phyloP scores from a whole-genome alignment of 1,140 invertebrate species.

The Solenopsis invicta region DNA sequence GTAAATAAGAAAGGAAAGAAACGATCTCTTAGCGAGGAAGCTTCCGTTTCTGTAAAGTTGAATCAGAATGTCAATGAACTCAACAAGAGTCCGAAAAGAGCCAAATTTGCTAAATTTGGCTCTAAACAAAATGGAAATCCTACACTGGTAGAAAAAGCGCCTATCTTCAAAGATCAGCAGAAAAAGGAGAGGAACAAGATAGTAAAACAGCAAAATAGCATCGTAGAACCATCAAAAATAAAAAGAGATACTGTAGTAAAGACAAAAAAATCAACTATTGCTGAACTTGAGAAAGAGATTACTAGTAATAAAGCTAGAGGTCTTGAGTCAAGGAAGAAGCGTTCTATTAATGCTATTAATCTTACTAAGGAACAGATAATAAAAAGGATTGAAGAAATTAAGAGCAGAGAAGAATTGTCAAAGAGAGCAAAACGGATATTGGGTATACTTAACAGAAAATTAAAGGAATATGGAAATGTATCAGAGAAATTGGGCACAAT shows the following conservation, averaged over 20 bases:
- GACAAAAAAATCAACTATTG: background rate
- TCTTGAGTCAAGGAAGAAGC: background rate
- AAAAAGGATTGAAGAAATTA: constrained; percentile 71
- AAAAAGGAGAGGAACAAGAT: constrained; percentile 14
- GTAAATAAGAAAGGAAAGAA: constrained; percentile 70
- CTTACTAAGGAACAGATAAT: constrained; percentile 72
- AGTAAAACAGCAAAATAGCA: constrained; percentile 8
- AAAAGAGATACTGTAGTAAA: background rate
- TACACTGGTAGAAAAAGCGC: background rate
- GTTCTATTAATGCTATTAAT: background rate
- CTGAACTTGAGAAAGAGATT: background rate
- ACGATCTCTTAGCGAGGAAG: constrained; percentile 39
- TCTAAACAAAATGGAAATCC: constrained; percentile 52
- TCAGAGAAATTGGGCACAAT: constrained; percentile 73
- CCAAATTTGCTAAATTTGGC: constrained; percentile 8
- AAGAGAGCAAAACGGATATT: constrained; percentile 78
- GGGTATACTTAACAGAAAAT: constrained; percentile 68
- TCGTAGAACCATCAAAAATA: background rate
- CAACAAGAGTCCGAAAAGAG: constrained; percentile 21
- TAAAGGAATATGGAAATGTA: constrained; percentile 37
- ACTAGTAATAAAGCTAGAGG: background rate
- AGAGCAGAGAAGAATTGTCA: constrained; percentile 59
- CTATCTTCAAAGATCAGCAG: background rate
- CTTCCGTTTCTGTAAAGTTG: background rate
- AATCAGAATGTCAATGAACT: background rate